Base-by-base conservation (phyloP, 2,888 invertebrate species). In the Tuberolachnus salignus region DNA sequence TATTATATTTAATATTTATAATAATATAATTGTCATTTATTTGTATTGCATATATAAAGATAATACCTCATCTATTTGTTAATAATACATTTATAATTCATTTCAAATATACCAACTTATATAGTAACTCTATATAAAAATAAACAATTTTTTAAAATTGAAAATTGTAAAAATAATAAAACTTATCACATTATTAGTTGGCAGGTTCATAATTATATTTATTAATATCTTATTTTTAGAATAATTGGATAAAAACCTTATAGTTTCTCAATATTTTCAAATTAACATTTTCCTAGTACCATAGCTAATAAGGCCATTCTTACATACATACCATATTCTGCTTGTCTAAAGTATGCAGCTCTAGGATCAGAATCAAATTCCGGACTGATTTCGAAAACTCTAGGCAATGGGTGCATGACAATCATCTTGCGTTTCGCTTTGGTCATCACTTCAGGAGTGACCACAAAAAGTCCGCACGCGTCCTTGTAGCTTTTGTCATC, bases 321-420 rank as follows among this genome's bases (percentile, higher is more conserved):
- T 21, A 99, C 95, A 85, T 95, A 99, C 92, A 99, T 94, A 82
- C 99, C 99, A 85, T 95, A 94, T 86, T 98, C 97, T 0, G 97
- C 97, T 87, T 99, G 99, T 23, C 98, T 89, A 89, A 99, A 99
- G 87, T 99, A 99, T 0, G 98, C 98, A 0, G 99, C 98, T 70
- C 99, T 89, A 0, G 97, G 95, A 87, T 99, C 99, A 0, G 91
- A 91, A 87, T 99, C 99, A 83, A 99, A 94, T 83, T 97, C 95
- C 0, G 93, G 89, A 83, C 95, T 95, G 83, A 99, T 98, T 87
- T 99, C 99, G 84, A 93, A 92, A 0, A 96, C 91, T 61, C 99
- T 89, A 0, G 99, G 99, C 81, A 99, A 86, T 0, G 99, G 99
- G 87, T 99, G 99, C 92, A 99, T 92, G 16, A 99, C 97, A 13